Evolutionary conservation across 1,140 invertebrate genomes (phyloP), one percentile per base, ranked within the genome.

Genomic region (Anoplophora glabripennis): DNA sequence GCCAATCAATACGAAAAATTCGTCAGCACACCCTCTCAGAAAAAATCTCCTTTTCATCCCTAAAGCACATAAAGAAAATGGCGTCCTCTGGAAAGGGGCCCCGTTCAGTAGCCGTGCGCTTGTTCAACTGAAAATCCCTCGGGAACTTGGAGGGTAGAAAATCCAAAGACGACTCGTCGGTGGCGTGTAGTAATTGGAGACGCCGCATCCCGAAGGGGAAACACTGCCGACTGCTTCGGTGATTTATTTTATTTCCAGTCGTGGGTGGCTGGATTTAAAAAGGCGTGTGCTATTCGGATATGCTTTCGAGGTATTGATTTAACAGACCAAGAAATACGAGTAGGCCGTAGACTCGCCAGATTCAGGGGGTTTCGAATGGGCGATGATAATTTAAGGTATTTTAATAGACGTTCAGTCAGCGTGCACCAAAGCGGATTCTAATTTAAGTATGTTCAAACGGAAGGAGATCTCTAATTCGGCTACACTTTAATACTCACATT

Each of bases 221-320:
- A 61, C 48, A 44, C 0, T 35, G 41, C 41, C 15, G 21, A 45
- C 35, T 33, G 40, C 35, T 18, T 21, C 28, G 17, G 12, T 63
- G 58, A 64, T 64, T 64, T 64, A 64, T 64, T 61, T 64, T 53
- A 52, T 61, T 64, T 61, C 42, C n/a, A 53, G 53, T 60, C 62
- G 62, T 61, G 62, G 62, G 62, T 61, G 62, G 62, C 49, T 64
- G 53, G 53, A 51, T 59, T 58, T 59, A 38, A 63, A 63, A 63
- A 63, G 57, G 61, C 61, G 61, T 63, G 52, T 57, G 55, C 53
- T 53, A 41, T 40, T 40, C 51, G 51, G 21, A 38, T 18, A 53
- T 33, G 51, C 40, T 55, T 55, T 45, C 33, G 42, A 53, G 58
- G 55, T 52, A 64, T 56, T 54, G 56, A 49, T 64, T 61, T 59